Evolutionary conservation across 2,113 vertebrate species (phyloP).

Genomic region (Phylloscopus whistleri): DNA sequence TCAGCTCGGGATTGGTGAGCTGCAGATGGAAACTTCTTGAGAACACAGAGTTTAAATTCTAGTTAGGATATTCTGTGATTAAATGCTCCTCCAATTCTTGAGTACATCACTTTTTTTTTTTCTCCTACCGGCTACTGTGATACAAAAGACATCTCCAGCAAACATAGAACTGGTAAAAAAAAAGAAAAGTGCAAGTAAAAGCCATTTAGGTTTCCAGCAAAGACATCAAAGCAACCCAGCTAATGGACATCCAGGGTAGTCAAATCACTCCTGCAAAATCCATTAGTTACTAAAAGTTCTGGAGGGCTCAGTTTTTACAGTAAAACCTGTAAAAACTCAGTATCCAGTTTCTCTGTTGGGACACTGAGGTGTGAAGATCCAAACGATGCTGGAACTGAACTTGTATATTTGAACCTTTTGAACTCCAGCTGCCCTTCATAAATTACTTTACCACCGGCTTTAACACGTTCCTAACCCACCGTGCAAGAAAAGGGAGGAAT

Average conservation of each 20-base stretch:
- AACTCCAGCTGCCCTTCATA: constrained; percentile 64
- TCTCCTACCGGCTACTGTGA: background rate
- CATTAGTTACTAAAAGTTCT: constrained; percentile 78
- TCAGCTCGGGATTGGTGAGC: background rate
- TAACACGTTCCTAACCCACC: constrained; percentile 46
- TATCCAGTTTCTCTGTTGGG: constrained; percentile 76
- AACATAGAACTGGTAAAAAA: constrained; percentile 38
- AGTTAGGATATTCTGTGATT: background rate
- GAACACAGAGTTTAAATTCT: background rate
- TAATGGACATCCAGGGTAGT: constrained; percentile 65
- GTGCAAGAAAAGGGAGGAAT: background rate
- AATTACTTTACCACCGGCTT: constrained; percentile 61
- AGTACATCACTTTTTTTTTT: background rate
- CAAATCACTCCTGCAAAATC: constrained; percentile 82
- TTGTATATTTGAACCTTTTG: constrained; percentile 74
- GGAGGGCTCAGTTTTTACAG: constrained; percentile 73
- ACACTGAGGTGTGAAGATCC: constrained; percentile 75
- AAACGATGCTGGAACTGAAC: constrained; percentile 73
- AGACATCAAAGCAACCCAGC: constrained; percentile 57
- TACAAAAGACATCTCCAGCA: constrained; percentile 45
- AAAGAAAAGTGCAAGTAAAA: constrained; percentile 51
- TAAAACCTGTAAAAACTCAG: constrained; percentile 73
- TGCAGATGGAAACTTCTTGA: constrained; percentile 28
- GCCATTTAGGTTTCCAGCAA: constrained; percentile 65
- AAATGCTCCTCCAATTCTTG: background rate